Evolutionary conservation across 2,113 vertebrate species (phyloP).

Genomic region (Mus musculus): DNA sequence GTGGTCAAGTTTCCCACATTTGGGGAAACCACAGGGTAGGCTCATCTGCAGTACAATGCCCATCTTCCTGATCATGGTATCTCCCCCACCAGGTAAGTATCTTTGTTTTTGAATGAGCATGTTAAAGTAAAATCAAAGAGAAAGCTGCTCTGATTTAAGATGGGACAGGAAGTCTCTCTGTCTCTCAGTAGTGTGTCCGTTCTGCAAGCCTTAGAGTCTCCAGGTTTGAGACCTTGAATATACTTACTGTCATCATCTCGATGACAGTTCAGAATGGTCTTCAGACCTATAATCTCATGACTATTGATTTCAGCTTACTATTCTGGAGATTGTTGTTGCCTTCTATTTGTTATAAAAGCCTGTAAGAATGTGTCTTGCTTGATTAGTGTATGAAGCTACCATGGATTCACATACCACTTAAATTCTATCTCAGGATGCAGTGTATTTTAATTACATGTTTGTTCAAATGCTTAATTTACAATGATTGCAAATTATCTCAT

Average conservation of each 20-base stretch:
- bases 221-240: not conserved
- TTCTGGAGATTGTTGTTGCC: not conserved
- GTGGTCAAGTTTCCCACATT: not conserved
- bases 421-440: not conserved
- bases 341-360: not conserved
- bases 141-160: not conserved
- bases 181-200: not conserved
- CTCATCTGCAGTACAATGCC: not conserved
- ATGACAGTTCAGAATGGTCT: not conserved
- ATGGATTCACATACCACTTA: not conserved
- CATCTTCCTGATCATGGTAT: too few species aligned
- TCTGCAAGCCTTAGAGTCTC: not conserved
- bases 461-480: constrained; percentile 1
- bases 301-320: not conserved
- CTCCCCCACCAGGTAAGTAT: not conserved
- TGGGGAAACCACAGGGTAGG: not conserved
- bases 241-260: not conserved
- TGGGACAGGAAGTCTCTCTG: fast-evolving
- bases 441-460: not conserved
- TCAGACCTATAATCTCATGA: not conserved
- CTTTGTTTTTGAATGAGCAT: not conserved
- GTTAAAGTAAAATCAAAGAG: constrained; percentile 13
- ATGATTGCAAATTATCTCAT: not conserved
- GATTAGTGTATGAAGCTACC: not conserved
- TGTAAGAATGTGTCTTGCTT: constrained; percentile 26